Evolutionary conservation across 2,113 vertebrate genomes (phyloP).

Genomic region (Pyxicephalus adspersus): DNA sequence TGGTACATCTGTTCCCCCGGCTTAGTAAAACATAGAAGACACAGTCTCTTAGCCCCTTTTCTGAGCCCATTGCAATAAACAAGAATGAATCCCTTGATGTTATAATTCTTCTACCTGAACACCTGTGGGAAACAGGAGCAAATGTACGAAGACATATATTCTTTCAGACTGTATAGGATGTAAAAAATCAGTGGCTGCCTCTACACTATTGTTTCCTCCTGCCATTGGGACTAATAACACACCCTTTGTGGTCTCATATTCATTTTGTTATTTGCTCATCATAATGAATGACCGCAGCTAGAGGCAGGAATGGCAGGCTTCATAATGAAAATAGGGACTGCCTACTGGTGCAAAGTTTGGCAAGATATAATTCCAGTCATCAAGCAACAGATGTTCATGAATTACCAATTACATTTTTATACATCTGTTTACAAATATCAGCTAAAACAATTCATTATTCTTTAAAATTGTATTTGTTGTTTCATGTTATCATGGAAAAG

Average conservation of each 20-base stretch:
- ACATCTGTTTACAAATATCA: constrained; percentile 46
- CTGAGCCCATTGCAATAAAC: constrained; percentile 36
- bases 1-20: constrained; percentile 55
- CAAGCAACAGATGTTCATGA: constrained; percentile 53
- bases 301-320: constrained; percentile 47
- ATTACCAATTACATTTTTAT: constrained; percentile 48
- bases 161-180: constrained; percentile 2
- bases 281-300: constrained; percentile 30
- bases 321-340: constrained; percentile 41
- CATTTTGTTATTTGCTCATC: constrained; percentile 31
- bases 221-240: constrained; percentile 40
- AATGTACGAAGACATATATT: constrained; percentile 25
- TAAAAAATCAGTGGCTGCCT: constrained; percentile 33
- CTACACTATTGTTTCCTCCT: constrained; percentile 35
- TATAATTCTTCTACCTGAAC: constrained; percentile 46
- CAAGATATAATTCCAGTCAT: constrained; percentile 37
- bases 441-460: constrained; percentile 36
- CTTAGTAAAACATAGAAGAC: constrained; percentile 52
- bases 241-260: constrained; percentile 27
- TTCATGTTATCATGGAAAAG: background rate
- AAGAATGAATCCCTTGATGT: constrained; percentile 42
- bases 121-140: constrained; percentile 42
- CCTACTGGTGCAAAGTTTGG: constrained; percentile 53
- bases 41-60: constrained; percentile 41
- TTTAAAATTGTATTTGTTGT: constrained; percentile 4